Percentiles rank a stretch among this genome's conserved stretches.
Evolutionary conservation across 1,140 invertebrate species (phyloP).

Genomic region (Temnothorax nylanderi): DNA sequence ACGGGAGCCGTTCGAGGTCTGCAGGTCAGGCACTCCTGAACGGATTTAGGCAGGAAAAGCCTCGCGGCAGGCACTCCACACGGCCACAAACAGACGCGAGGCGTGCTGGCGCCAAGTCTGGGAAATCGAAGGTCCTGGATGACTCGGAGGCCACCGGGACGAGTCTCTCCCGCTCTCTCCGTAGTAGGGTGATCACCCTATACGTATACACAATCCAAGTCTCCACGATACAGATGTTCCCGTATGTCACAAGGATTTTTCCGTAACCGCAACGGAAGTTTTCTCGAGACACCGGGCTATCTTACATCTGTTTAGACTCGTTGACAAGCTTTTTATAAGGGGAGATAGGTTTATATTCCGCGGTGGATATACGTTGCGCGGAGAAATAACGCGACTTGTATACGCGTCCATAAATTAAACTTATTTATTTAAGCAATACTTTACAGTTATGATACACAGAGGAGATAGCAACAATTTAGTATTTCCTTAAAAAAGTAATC

Average conservation of each 20-base stretch:
- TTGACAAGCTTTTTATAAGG: slow-evolving; percentile 48
- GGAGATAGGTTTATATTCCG: slow-evolving; percentile 34
- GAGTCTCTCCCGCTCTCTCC: slow-evolving; percentile 48
- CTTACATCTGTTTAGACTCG: slow-evolving; percentile 55
- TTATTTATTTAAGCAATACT: slow-evolving; percentile 5
- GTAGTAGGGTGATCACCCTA: slow-evolving; percentile 48
- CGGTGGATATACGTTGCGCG: neutral
- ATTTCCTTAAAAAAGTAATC: neutral
- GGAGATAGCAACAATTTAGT: neutral
- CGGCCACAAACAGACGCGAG: slow-evolving; percentile 57
- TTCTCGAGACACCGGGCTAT: neutral
- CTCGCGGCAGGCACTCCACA: slow-evolving; percentile 33
- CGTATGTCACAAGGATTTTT: slow-evolving; percentile 49
- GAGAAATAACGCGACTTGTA: slow-evolving; percentile 15
- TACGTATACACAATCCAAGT: slow-evolving; percentile 22
- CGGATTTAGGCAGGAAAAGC: slow-evolving; percentile 68
- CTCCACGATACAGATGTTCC: slow-evolving; percentile 51
- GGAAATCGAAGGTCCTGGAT: slow-evolving; percentile 73
- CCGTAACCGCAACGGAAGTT: slow-evolving; percentile 46
- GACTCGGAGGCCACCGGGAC: slow-evolving; percentile 73
- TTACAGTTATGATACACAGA: neutral
- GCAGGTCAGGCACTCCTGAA: slow-evolving; percentile 57
- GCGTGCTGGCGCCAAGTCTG: slow-evolving; percentile 73
- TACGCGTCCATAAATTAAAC: slow-evolving; percentile 28
- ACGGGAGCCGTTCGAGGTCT: slow-evolving; percentile 57